These are phyloP conservation scores for Pantherophis alleghaniensis DNA, from an alignment of 2,797 vertebrate species.

Conservation along the genomic window DNA sequence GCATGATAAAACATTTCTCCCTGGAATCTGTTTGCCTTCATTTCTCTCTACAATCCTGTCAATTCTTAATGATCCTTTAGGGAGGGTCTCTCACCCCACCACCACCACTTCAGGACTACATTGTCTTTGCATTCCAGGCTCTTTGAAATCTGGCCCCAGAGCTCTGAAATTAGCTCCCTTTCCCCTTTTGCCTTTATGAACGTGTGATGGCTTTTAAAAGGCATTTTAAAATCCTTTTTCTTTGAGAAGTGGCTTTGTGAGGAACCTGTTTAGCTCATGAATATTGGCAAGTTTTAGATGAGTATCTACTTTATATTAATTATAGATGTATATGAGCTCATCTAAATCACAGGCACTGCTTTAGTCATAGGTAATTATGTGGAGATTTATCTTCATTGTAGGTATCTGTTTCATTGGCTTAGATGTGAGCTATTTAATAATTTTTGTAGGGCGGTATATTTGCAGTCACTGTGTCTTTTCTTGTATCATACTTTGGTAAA, in stretches of 20 bases:
- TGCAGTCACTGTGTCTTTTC: neutral
- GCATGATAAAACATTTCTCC: neutral
- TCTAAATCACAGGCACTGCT: neutral
- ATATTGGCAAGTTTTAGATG: neutral
- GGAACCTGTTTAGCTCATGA: neutral
- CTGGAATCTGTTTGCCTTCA: neutral
- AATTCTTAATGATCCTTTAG: neutral
- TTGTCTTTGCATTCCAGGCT: neutral
- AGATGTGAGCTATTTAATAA: neutral
- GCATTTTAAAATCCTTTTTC: neutral
- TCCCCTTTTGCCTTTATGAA: neutral
- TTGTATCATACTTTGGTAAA: neutral
- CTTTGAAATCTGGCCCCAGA: neutral
- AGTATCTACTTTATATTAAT: neutral
- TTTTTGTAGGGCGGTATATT: neutral
- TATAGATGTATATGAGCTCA: neutral
- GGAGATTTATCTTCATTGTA: neutral
- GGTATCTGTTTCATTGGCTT: neutral
- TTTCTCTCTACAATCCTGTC: neutral
- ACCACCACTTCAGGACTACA: neutral
- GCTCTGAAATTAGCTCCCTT: neutral
- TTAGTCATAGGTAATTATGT: neutral
- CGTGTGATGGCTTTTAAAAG: neutral
- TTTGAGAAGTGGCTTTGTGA: neutral
- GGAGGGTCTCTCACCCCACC: too few species aligned